phyloP scores from a whole-genome alignment of 2,113 vertebrate species.

The Sebastes fasciatus region DNA sequence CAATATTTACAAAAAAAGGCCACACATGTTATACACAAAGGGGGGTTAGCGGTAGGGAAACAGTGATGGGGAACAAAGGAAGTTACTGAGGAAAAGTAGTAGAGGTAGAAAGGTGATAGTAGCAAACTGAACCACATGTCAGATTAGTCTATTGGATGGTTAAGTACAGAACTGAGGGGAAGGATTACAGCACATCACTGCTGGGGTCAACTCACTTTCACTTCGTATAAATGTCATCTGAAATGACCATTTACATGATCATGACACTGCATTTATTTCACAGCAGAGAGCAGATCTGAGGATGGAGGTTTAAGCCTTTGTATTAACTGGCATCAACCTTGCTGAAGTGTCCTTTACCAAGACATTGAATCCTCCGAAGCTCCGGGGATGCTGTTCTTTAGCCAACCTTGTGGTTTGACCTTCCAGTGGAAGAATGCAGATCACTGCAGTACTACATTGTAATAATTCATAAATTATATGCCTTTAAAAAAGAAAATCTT shows the following conservation, averaged over 20 bases:
- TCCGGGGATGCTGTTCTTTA: neutral
- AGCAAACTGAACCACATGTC: conserved; percentile 37
- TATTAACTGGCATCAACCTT: conserved; percentile 6
- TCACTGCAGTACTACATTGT: neutral
- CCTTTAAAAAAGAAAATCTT: neutral
- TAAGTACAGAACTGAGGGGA: conserved; percentile 14
- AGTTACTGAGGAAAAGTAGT: neutral
- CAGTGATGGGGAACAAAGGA: conserved; percentile 25
- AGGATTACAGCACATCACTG: conserved; percentile 26
- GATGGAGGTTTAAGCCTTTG: conserved; percentile 10
- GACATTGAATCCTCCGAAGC: conserved; percentile 8
- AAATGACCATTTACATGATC: conserved; percentile 51
- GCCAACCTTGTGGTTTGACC: conserved; percentile 3
- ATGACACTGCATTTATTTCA: conserved; percentile 37
- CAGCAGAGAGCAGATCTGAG: conserved; percentile 2
- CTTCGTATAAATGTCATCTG: conserved; percentile 47
- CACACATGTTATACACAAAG: conserved; percentile 30
- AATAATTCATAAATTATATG: neutral
- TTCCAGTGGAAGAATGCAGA: neutral
- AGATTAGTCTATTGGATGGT: conserved; percentile 35
- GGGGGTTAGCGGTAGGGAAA: conserved; percentile 9
- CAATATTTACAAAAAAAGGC: conserved; percentile 27
- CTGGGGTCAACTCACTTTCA: conserved; percentile 65
- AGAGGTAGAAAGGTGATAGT: conserved; percentile 10
- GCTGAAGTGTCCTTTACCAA: conserved; percentile 33